These are phyloP conservation scores for Lepus timidus DNA, from an alignment of 2,113 vertebrate genomes.

Conservation along the genomic window DNA sequence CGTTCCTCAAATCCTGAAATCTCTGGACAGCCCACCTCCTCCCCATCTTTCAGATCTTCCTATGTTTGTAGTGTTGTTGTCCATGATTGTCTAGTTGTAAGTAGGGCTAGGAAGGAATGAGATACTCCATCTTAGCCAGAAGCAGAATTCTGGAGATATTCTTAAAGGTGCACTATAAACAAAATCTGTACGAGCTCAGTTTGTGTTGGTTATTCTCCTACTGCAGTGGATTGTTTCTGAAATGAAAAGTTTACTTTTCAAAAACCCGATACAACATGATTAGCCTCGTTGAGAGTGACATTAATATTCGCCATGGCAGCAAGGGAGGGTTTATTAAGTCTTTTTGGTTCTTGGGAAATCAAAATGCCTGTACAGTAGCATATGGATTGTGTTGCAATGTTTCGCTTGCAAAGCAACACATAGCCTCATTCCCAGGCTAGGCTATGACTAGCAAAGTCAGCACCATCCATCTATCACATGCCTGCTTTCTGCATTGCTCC, in stretches of 20 bases:
- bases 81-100: not conserved
- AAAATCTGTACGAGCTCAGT: not conserved
- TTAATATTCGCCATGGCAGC: not conserved
- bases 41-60: not conserved
- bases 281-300: not conserved
- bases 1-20: not conserved
- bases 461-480: not conserved
- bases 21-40: not conserved
- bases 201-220: not conserved
- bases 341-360: not conserved
- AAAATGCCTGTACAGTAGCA: not conserved
- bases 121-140: not conserved
- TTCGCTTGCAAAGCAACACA: not conserved
- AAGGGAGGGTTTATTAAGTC: not conserved
- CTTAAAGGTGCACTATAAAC: not conserved
- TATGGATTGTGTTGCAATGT: not conserved
- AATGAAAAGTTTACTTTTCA: not conserved
- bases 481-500: not conserved
- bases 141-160: not conserved
- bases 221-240: not conserved
- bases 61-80: not conserved
- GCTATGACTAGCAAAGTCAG: not conserved
- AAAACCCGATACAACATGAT: too few relatives aligned
- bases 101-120: not conserved
- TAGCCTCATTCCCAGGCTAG: not conserved